These are phyloP conservation scores for Panurus biarmicus DNA, from an alignment of 2,113 vertebrate species.

Conservation along the genomic window DNA sequence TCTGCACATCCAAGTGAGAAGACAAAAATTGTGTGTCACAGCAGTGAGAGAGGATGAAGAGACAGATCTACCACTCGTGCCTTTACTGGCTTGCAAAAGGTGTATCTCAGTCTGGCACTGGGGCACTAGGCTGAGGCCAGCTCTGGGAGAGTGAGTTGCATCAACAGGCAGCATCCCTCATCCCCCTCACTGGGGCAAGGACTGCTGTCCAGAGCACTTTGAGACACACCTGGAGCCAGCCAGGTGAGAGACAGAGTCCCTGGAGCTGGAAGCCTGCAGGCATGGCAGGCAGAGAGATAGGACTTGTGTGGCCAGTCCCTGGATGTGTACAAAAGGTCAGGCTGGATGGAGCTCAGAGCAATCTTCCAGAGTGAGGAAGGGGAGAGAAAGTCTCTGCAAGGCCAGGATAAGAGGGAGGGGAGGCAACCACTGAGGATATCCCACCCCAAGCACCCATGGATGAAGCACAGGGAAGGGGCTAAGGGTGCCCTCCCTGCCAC, in stretches of 20 bases:
- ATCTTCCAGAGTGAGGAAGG: background rate
- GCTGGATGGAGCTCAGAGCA: background rate
- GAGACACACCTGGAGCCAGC: background rate
- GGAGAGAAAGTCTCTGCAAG: background rate
- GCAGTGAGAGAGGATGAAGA: background rate
- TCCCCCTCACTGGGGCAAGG: background rate
- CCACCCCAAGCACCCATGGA: background rate
- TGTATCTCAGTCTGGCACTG: background rate
- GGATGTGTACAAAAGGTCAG: background rate
- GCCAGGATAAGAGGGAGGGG: background rate
- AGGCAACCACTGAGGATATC: background rate
- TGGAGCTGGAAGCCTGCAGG: background rate
- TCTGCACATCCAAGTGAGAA: background rate
- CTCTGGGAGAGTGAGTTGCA: background rate
- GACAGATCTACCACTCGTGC: background rate
- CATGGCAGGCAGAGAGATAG: background rate
- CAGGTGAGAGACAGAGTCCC: background rate
- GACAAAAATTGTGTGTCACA: background rate
- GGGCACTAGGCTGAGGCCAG: background rate
- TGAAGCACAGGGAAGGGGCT: background rate
- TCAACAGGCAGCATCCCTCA: background rate
- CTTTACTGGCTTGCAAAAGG: background rate
- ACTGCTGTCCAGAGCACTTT: background rate
- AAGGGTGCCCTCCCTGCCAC: fast-evolving
- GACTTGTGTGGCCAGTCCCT: background rate